These are phyloP conservation scores for Ammodramus savannarum DNA, from an alignment of 2,113 vertebrate species.

Conservation along the genomic window DNA sequence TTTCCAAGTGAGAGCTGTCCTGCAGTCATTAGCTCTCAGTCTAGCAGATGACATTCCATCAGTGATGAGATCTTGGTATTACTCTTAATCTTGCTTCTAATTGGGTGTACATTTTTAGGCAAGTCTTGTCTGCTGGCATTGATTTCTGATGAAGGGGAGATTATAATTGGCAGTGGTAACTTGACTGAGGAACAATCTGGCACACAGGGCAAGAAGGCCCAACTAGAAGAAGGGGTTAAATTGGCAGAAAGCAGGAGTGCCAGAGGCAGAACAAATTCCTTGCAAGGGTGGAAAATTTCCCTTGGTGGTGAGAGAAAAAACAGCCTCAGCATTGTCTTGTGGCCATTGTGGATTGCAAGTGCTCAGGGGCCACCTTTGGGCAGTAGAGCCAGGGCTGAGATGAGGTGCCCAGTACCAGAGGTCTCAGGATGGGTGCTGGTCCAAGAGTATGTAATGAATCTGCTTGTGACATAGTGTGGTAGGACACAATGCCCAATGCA, in stretches of 20 bases:
- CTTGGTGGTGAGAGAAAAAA: background rate
- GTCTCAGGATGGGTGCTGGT: background rate
- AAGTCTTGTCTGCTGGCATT: background rate
- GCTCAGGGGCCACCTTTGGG: background rate
- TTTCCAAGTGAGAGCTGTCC: background rate
- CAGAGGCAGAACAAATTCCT: background rate
- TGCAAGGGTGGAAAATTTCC: background rate
- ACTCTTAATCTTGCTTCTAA: background rate
- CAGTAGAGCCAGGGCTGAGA: background rate
- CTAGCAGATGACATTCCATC: background rate
- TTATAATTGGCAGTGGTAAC: background rate
- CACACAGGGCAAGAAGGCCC: background rate
- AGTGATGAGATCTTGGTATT: background rate
- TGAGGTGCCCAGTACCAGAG: rapidly evolving
- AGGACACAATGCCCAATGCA: background rate
- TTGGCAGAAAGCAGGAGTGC: background rate
- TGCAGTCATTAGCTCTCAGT: rapidly evolving
- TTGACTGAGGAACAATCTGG: background rate
- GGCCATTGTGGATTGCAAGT: no score
- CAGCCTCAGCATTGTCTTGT: background rate
- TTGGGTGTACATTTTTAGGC: background rate
- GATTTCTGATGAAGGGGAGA: background rate
- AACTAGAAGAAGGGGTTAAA: background rate
- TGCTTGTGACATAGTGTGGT: background rate
- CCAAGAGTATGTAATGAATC: background rate